Evolutionary conservation across 1,140 invertebrate genomes (phyloP).

Genomic region (Cotesia glomerata): DNA sequence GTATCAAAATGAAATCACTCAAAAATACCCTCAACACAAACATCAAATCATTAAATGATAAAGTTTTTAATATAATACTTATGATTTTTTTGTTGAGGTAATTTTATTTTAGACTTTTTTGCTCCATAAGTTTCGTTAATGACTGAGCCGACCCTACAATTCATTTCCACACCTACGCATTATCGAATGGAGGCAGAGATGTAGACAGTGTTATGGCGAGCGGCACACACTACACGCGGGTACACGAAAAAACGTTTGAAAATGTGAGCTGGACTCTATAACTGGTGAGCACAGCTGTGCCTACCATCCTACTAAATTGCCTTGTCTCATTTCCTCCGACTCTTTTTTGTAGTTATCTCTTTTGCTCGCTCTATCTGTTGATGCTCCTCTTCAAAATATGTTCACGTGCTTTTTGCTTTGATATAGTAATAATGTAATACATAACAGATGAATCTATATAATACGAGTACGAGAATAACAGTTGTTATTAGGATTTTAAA

Average conservation of each 20-base stretch:
- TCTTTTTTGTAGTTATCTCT: too few species aligned
- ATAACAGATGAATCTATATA: neutral
- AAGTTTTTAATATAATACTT: neutral
- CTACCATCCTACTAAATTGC: constrained; percentile 38
- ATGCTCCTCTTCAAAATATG: neutral
- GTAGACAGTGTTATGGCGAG: neutral
- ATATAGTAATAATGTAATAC: neutral
- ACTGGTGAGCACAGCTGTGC: constrained; percentile 37
- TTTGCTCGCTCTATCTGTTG: neutral
- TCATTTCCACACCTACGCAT: constrained; percentile 57
- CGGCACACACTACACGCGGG: neutral
- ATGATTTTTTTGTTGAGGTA: constrained; percentile 13
- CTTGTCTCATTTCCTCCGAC: neutral
- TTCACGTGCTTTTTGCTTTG: neutral
- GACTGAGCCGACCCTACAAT: constrained; percentile 47
- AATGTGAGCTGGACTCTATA: too few species aligned
- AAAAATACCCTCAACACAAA: too few species aligned
- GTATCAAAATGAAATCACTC: neutral
- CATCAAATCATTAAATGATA: neutral
- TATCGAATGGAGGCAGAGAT: constrained; percentile 34
- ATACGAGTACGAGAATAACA: too few species aligned
- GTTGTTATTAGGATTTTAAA: too few species aligned
- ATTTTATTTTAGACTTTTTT: neutral
- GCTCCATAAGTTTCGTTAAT: constrained; percentile 42
- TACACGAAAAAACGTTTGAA: constrained; percentile 29